A percentile compares a stretch with the other conserved stretches of the same genome.
These are phyloP conservation scores for Leptinotarsa juncta DNA, from an alignment of 2,888 invertebrate species.

Conservation along the genomic window DNA sequence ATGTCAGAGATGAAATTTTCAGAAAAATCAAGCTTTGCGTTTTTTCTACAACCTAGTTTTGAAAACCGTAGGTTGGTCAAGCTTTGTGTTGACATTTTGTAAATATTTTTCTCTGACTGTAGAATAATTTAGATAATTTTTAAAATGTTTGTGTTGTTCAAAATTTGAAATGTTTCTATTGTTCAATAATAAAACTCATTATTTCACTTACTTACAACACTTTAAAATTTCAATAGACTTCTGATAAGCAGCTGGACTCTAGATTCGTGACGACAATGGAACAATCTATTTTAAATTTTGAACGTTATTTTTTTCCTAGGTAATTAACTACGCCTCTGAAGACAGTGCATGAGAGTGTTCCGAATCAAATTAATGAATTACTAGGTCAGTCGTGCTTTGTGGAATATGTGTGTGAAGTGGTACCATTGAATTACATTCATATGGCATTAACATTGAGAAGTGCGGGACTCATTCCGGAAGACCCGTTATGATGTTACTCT, in stretches of 20 bases:
- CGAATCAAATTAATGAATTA: conserved; percentile 15
- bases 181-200: no score
- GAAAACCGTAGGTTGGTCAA: no score
- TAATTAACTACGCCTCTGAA: conserved; percentile 1
- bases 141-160: no score
- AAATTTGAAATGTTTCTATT: no score
- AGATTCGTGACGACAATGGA: no score
- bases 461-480: conserved; percentile 16
- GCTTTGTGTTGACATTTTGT: no score
- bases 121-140: no score
- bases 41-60: no score
- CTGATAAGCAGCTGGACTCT: no score
- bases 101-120: no score
- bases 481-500: conserved; percentile 21
- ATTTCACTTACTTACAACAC: neutral
- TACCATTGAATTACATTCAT: conserved; percentile 25
- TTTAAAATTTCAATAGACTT: neutral
- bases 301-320: neutral
- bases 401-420: conserved; percentile 35
- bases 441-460: conserved; percentile 8
- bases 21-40: no score
- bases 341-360: conserved; percentile 15
- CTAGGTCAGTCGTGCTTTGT: conserved; percentile 36
- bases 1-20: no score
- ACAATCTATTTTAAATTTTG: neutral